Base-by-base conservation (phyloP, 2,888 invertebrate species). In the Trichogramma dendrolimi region DNA sequence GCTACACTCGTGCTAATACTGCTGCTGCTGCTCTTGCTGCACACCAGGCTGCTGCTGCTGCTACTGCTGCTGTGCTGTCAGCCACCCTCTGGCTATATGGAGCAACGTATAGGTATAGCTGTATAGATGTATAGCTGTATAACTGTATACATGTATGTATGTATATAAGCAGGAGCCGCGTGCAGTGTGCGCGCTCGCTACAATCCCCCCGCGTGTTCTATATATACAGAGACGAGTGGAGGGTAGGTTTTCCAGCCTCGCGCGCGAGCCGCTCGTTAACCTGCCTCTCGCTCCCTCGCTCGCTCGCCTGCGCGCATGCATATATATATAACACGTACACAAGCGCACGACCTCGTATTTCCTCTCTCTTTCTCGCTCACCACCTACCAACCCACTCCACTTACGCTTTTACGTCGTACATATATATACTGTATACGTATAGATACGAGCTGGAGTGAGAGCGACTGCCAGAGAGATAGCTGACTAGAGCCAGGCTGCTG, bases 181-280 rank as follows among this genome's bases (percentile, higher is more conserved):
- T 44, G 44, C 44, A 8, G 44, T 10, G 7, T 8, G 44, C 10
- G 44, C 44, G 7, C 7, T 44, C 10, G 44, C 54, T 57, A 55
- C 66, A 58, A 61, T 64, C 68, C 54, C 60, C 65, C 62, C 65
- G 43, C 66, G 59, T 64, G 57, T 59, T 55, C 67, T 61, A 60
- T 58, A 60, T 48, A 58, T 8, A 6, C 6, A 14, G 40, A 57
- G 53, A 39, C 59, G 43, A 27, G 47, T 38, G 5, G 53, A 42
- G 11, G 40, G 54, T 41, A 41, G 48, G 56, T 46, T 48, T 40
- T 48, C 49, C 70, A 65, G 70, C 68, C 69, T 67, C 68, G 71
- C 74, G 71, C 71, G 75, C 76, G 75, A 77, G 76, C 74, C 74
- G 75, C 78, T 77, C 77, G 77, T 78, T 78, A 78, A 78, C 78